A percentile compares a stretch with the other conserved stretches of the same genome.
phyloP scores from a whole-genome alignment of 2,113 vertebrate genomes.

The Fukomys damarensis region DNA sequence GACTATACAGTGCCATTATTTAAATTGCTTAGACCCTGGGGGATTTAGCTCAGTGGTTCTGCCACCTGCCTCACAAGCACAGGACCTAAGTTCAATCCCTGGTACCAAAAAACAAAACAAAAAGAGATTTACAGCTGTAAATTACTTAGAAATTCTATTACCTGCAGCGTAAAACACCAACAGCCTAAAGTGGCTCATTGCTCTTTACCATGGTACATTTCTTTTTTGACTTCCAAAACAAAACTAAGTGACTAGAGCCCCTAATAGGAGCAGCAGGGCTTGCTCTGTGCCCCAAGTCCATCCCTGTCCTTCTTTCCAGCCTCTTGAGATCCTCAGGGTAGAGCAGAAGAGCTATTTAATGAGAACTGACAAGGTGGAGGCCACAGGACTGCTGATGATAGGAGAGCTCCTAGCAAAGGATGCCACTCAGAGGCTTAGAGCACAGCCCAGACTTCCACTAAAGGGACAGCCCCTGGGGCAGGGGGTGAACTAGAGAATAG shows the following conservation, averaged over 20 bases:
- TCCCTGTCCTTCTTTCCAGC: background rate
- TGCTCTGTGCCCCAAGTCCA: background rate
- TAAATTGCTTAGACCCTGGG: too few species aligned
- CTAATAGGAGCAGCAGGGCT: background rate
- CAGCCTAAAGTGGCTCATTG: background rate
- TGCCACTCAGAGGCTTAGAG: slow-evolving; percentile 6
- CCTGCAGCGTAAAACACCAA: background rate
- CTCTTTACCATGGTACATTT: background rate
- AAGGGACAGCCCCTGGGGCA: background rate
- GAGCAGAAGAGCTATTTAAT: slow-evolving; percentile 35
- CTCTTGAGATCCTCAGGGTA: background rate
- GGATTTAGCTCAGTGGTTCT: too few species aligned
- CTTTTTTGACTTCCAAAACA: background rate
- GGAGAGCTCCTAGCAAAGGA: slow-evolving; percentile 28
- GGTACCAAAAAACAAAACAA: too few species aligned
- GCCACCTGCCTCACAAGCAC: too few species aligned
- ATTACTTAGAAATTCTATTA: background rate
- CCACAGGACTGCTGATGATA: slow-evolving; percentile 30
- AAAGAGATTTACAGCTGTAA: too few species aligned
- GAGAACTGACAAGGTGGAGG: slow-evolving; percentile 48
- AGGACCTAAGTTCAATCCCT: too few species aligned
- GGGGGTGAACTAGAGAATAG: background rate
- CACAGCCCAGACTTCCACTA: background rate
- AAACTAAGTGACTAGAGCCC: background rate
- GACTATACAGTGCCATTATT: background rate